Base-by-base conservation (phyloP, 2,888 invertebrate species). In the Julus scandinavius region DNA sequence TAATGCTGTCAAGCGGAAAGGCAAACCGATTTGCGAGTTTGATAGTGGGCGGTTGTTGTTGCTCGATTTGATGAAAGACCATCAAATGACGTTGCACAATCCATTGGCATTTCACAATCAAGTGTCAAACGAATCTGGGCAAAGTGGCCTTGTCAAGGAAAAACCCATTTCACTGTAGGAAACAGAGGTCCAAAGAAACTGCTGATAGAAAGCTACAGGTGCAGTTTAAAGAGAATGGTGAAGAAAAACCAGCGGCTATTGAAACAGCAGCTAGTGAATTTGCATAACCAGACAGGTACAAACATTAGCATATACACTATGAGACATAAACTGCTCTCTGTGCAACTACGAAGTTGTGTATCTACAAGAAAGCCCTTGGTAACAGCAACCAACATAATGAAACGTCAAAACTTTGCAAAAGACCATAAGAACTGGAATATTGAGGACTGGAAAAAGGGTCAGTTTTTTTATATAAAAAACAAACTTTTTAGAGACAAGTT, bases 51-150 rank as follows among this genome's bases (percentile, higher is more conserved):
- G 63, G 63, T 72, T 72, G 63, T 72, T 72, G 20, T 29, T 72
- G 20, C 63, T 72, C 1, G 63, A 72, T 0, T 20, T 9, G 29
- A 20, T 17, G 63, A n/a, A 72, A 72, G 29, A 72, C 63, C 63
- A 72, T 29, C 20, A 72, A 72, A 72, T 20, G 63, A 20, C 6
- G 6, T 20, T 72, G 63, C 63, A 72, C 3, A 72, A 72, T 72
- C 63, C 63, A 9, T 72, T 20, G 20, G 20, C 63, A 72, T 72
- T 72, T 72, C 29, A 72, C 20, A 20, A 72, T 72, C 63, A 72
- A 72, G 63, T 72, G 63, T 72, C 63, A 72, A 72, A 72, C 20
- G 20, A 72, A 29, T 72, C 63, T 72, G 20, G 63, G 63, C 20
- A 72, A 20, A 58, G 58, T 29, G 9, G 29, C 29, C 29, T 9